These are phyloP conservation scores for Stenichneumon culpator DNA, from an alignment of 2,888 invertebrate species.

Conservation along the genomic window DNA sequence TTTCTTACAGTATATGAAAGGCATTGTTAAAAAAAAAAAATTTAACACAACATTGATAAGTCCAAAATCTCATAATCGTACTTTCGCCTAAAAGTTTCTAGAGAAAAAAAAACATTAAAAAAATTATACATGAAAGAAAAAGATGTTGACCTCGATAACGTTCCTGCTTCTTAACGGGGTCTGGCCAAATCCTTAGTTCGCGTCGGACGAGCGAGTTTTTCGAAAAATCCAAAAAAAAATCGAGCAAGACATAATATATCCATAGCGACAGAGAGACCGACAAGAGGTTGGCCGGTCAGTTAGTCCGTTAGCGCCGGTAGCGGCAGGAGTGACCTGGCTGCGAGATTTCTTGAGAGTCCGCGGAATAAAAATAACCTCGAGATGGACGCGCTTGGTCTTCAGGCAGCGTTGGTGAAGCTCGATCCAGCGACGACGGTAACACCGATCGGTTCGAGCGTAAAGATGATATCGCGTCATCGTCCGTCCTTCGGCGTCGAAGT, in stretches of 20 bases:
- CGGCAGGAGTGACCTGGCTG: neutral
- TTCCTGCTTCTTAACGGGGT: constrained; percentile 53
- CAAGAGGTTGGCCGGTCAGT: neutral
- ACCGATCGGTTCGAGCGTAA: constrained; percentile 79
- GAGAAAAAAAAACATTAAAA: constrained; percentile 13
- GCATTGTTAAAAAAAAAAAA: neutral
- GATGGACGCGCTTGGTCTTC: constrained; percentile 83
- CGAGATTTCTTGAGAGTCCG: constrained; percentile 2
- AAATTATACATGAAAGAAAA: constrained; percentile 39
- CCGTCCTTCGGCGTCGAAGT: constrained; percentile 66
- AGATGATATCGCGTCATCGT: constrained; percentile 76
- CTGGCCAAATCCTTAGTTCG: constrained; percentile 61
- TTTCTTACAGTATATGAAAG: constrained; percentile 25
- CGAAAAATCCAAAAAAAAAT: neutral
- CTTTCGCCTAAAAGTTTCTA: neutral
- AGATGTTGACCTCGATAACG: constrained; percentile 51
- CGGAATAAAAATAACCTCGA: constrained; percentile 44
- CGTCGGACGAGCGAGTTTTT: constrained; percentile 6
- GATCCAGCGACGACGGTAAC: constrained; percentile 84
- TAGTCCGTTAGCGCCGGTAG: neutral
- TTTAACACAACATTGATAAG: constrained; percentile 19
- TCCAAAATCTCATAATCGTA: constrained; percentile 10
- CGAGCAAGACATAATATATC: neutral
- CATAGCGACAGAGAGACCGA: neutral
- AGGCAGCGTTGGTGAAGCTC: constrained; percentile 83